A percentile compares a stretch with the other conserved stretches of the same genome.
phyloP scores from a whole-genome alignment of 2,797 vertebrate genomes.

The Enteromius radiatus region DNA sequence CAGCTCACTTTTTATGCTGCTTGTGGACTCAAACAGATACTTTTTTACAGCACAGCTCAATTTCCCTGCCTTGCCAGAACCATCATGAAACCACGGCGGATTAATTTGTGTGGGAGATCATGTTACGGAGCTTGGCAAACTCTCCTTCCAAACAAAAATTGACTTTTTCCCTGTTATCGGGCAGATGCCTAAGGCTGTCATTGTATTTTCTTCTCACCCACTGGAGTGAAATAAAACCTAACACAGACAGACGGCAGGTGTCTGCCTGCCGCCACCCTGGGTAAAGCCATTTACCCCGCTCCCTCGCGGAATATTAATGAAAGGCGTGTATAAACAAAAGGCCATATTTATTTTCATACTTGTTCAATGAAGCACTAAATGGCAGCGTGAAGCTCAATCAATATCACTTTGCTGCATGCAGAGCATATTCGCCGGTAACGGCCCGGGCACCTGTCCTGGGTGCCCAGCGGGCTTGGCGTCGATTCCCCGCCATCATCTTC shows the following conservation, averaged over 20 bases:
- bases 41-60: slow-evolving; percentile 63
- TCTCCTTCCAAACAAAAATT: slow-evolving; percentile 67
- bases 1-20: slow-evolving; percentile 50
- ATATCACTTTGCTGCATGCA: slow-evolving; percentile 75
- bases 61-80: slow-evolving; percentile 63
- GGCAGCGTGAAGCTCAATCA: slow-evolving; percentile 70
- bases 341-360: slow-evolving; percentile 78
- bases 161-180: slow-evolving; percentile 30
- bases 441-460: slow-evolving; percentile 70
- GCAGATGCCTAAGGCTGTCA: slow-evolving; percentile 49
- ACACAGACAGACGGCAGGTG: slow-evolving; percentile 68
- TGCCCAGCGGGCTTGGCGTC: slow-evolving; percentile 5
- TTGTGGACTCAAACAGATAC: slow-evolving; percentile 55
- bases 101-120: slow-evolving; percentile 71
- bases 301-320: slow-evolving; percentile 75
- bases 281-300: slow-evolving; percentile 62
- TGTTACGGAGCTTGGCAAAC: slow-evolving; percentile 67
- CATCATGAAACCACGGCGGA: slow-evolving; percentile 58
- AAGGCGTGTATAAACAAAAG: slow-evolving; percentile 69
- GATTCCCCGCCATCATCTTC: slow-evolving; percentile 34
- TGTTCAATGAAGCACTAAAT: slow-evolving; percentile 72
- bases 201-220: slow-evolving; percentile 37
- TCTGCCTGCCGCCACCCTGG: slow-evolving; percentile 66
- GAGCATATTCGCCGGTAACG: slow-evolving; percentile 29
- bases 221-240: slow-evolving; percentile 53